Evolutionary conservation across 2,888 invertebrate genomes (phyloP).

Genomic region (Trachelus iudaicus): DNA sequence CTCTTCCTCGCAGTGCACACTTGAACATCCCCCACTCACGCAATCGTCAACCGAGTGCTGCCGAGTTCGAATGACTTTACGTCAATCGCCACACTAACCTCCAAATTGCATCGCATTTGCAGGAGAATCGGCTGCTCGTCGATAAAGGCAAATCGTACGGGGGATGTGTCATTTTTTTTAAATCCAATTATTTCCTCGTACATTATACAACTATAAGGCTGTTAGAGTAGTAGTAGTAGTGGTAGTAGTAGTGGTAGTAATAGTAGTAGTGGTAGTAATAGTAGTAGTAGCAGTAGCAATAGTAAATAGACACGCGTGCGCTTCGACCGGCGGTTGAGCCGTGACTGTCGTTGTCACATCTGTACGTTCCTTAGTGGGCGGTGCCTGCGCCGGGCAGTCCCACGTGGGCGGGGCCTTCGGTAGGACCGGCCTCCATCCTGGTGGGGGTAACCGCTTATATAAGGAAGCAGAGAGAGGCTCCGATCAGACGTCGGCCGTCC

Average conservation of each 20-base stretch:
- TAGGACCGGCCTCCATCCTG: slow-evolving; percentile 38
- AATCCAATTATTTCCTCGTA: slow-evolving; percentile 3
- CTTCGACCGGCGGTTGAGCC: not conserved
- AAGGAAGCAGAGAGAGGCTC: slow-evolving; percentile 67
- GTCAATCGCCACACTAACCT: not conserved
- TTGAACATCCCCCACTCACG: not conserved
- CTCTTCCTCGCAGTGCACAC: not conserved
- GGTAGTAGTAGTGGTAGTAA: not conserved
- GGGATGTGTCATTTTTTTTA: slow-evolving; percentile 44
- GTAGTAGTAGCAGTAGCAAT: not conserved
- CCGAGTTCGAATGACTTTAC: slow-evolving; percentile 10
- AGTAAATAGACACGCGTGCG: slow-evolving; percentile 21
- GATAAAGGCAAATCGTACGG: slow-evolving; percentile 62
- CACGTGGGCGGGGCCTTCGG: slow-evolving; percentile 38
- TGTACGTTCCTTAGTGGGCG: slow-evolving; percentile 24
- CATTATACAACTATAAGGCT: slow-evolving; percentile 64
- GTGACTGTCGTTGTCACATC: not conserved
- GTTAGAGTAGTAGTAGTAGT: slow-evolving; percentile 25
- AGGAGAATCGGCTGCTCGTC: slow-evolving; percentile 28
- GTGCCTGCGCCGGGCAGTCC: slow-evolving; percentile 30
- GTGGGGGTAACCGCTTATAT: not conserved
- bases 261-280: not conserved
- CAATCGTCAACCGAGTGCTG: slow-evolving; percentile 2
- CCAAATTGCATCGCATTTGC: not conserved
- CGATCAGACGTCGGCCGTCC: slow-evolving; percentile 88